Conservation (phyloP, 2,113 vertebrate genomes). For the Bagarius yarrelli region DNA sequence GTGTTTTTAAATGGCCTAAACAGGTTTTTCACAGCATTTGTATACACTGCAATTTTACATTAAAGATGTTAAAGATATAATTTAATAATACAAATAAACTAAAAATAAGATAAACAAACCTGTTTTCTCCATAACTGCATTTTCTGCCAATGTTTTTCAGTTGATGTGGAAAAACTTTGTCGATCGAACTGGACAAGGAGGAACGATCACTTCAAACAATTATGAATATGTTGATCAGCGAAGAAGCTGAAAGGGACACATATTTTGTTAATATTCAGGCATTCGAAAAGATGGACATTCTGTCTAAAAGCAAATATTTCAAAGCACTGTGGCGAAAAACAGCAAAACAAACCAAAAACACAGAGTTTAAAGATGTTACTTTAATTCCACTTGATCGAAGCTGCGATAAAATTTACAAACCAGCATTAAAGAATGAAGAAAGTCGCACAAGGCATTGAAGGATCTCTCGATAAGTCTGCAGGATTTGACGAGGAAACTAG, state of each 20-base stretch:
- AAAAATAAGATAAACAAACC: not conserved
- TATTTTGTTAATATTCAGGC: not conserved
- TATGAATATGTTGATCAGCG: conserved; percentile 12
- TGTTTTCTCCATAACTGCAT: not conserved
- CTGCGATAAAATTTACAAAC: conserved; percentile 29
- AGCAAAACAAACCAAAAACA: conserved; percentile 6
- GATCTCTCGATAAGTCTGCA: conserved; percentile 41
- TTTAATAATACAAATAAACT: too few species aligned
- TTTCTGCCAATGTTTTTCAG: conserved; percentile 29
- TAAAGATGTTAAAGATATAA: too few species aligned
- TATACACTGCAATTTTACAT: too few species aligned
- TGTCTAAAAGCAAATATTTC: conserved; percentile 36
- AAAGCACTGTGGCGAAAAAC: conserved; percentile 35
- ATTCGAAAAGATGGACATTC: conserved; percentile 40
- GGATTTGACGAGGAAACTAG: conserved; percentile 32
- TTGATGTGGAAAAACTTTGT: conserved; percentile 17
- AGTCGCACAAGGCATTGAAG: conserved; percentile 22
- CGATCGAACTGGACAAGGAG: conserved; percentile 24
- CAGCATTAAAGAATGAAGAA: conserved; percentile 19
- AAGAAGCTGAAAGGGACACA: conserved; percentile 12
- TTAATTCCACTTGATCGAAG: conserved; percentile 37
- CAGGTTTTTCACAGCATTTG: too few species aligned
- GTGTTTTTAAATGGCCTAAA: too few species aligned
- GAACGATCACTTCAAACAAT: conserved; percentile 20
- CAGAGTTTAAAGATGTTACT: not conserved